Evolutionary conservation across 2,797 vertebrate genomes (phyloP).

Genomic region (Tauraco hartlaubi): DNA sequence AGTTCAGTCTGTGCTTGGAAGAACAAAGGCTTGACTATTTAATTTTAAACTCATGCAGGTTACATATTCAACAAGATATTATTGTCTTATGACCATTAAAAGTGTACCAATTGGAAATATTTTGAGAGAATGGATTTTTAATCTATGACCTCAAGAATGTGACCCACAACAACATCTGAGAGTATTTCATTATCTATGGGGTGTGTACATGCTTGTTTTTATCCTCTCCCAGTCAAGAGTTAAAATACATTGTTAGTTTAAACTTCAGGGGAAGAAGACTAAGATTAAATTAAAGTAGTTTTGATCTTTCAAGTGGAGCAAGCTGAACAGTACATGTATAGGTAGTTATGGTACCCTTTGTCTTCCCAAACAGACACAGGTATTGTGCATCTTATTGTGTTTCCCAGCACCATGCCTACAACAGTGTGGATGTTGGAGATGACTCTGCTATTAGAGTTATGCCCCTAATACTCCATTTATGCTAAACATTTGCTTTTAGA

Average conservation of each 20-base stretch:
- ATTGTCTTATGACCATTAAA: neutral
- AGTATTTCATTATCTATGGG: neutral
- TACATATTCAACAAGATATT: conserved; percentile 9
- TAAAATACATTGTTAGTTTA: neutral
- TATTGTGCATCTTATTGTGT: neutral
- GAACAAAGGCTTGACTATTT: conserved; percentile 25
- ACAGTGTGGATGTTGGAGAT: neutral
- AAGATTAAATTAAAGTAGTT: neutral
- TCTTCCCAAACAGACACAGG: neutral
- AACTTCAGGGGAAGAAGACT: neutral
- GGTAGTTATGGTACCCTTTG: neutral
- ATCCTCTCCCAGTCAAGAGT: neutral
- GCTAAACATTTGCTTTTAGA: neutral
- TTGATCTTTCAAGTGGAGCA: neutral
- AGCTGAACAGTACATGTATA: neutral
- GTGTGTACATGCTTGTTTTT: neutral
- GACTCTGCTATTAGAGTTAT: neutral
- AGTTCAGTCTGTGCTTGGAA: conserved; percentile 6
- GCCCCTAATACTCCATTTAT: neutral
- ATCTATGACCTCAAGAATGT: neutral
- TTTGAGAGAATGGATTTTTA: neutral
- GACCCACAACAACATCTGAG: neutral
- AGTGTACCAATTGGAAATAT: conserved; percentile 1
- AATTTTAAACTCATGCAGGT: conserved; percentile 6
- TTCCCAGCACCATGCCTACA: neutral